Evolutionary conservation across 2,888 invertebrate genomes (phyloP).

Genomic region (Bedellia somnulentella): DNA sequence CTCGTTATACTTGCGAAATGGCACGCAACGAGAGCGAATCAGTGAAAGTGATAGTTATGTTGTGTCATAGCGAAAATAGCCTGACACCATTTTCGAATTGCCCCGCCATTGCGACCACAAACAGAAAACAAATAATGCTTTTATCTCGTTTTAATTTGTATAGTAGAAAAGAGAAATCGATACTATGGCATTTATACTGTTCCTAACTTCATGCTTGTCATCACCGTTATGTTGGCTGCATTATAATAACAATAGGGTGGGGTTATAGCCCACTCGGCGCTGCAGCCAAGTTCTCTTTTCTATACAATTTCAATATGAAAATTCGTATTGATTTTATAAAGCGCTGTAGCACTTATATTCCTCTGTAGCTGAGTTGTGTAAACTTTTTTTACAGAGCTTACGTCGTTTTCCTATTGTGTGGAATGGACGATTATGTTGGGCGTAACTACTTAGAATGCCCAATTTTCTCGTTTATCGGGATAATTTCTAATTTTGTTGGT

Average conservation of each 20-base stretch:
- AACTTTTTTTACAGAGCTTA: constrained; percentile 41
- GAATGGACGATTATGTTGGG: constrained; percentile 27
- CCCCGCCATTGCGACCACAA: constrained; percentile 9
- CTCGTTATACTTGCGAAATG: constrained; percentile 11
- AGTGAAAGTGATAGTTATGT: constrained; percentile 20
- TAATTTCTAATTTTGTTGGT: no score
- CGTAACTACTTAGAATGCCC: no score
- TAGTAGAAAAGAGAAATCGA: constrained; percentile 17
- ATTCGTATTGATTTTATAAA: no score
- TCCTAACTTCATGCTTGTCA: constrained; percentile 33
- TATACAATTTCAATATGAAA: no score
- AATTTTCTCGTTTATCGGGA: no score
- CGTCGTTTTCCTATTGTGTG: constrained; percentile 37
- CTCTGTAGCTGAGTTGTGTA: constrained; percentile 48
- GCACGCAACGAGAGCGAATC: constrained; percentile 15
- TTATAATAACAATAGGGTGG: constrained; percentile 54
- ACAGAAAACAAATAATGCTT: constrained; percentile 13
- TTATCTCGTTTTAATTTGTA: constrained; percentile 15
- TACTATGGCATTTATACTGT: constrained; percentile 14
- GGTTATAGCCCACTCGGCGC: constrained; percentile 17
- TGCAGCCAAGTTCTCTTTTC: constrained; percentile 15
- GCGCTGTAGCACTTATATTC: no score
- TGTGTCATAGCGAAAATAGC: constrained; percentile 20
- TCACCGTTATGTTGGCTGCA: constrained; percentile 55
- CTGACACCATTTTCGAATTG: constrained; percentile 9